These are phyloP conservation scores for Hiodon tergisus DNA, from an alignment of 2,113 vertebrate genomes.

Conservation along the genomic window DNA sequence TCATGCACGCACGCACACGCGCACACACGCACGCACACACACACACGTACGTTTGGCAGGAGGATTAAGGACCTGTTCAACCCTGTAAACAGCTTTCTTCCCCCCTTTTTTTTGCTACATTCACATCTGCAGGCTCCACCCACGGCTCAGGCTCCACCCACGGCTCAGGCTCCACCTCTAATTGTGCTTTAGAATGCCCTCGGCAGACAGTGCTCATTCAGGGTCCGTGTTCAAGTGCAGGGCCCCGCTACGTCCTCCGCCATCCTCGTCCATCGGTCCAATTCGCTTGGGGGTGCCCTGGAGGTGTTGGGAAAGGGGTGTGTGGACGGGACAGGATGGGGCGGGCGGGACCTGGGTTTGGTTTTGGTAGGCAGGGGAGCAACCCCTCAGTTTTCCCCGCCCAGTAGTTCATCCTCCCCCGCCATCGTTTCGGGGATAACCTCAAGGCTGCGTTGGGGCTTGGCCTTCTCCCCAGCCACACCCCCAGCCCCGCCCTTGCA, in stretches of 20 bases:
- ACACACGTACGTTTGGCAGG: not conserved
- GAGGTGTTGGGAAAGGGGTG: not conserved
- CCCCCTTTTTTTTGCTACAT: slow-evolving; percentile 9
- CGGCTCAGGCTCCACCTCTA: not conserved
- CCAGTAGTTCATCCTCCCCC: slow-evolving; percentile 51
- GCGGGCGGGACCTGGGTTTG: not conserved
- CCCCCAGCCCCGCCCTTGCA: slow-evolving; percentile 63
- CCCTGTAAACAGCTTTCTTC: not conserved
- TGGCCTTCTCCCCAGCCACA: slow-evolving; percentile 41
- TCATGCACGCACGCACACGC: not conserved
- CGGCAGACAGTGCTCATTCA: not conserved
- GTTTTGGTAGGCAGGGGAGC: not conserved
- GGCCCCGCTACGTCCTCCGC: not conserved
- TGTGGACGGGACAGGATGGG: not conserved
- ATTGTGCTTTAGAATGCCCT: not conserved
- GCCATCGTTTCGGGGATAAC: slow-evolving; percentile 65
- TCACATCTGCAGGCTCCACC: not conserved
- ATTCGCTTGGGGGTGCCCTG: not conserved
- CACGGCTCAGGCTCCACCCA: not conserved
- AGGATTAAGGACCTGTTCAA: not conserved
- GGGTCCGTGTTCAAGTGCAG: not conserved
- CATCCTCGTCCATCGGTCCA: not conserved
- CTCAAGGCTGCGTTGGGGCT: slow-evolving; percentile 68
- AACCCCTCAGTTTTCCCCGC: slow-evolving; percentile 41
- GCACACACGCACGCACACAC: not conserved